Percentiles rank a stretch among this genome's conserved stretches.
Conservation (phyloP, 2,888 invertebrate species). For the Drosophila eohydei region DNA sequence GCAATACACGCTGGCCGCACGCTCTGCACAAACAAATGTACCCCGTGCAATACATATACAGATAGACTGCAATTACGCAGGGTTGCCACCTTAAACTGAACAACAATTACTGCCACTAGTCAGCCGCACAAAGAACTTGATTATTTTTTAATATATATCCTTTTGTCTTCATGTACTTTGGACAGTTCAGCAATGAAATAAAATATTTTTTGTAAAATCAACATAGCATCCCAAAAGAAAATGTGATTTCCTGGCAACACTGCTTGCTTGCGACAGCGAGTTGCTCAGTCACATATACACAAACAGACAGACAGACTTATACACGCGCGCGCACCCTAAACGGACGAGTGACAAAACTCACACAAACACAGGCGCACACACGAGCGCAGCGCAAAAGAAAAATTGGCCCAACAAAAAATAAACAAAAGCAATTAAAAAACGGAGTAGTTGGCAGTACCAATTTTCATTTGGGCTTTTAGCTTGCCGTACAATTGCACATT, state of each 20-base stretch:
- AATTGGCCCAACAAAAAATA: constrained; percentile 82
- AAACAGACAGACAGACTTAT: constrained; percentile 53
- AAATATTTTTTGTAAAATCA: constrained; percentile 4
- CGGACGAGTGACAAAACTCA: constrained; percentile 63
- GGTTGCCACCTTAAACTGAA: constrained; percentile 63
- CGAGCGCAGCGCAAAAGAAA: constrained; percentile 75
- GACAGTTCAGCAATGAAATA: neutral
- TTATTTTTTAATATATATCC: neutral
- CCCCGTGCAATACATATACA: constrained; percentile 71
- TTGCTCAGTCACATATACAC: constrained; percentile 39
- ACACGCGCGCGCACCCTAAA: constrained; percentile 73
- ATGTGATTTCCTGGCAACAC: constrained; percentile 52
- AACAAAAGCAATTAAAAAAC: constrained; percentile 83
- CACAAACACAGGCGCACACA: constrained; percentile 46
- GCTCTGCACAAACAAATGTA: constrained; percentile 79
- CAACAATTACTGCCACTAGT: constrained; percentile 23
- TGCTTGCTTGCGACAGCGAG: constrained; percentile 47
- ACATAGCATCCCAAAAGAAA: constrained; percentile 8
- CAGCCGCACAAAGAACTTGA: neutral
- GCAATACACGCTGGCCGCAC: constrained; percentile 66
- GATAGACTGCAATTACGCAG: constrained; percentile 80
- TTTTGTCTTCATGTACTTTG: neutral
- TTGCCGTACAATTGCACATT: constrained; percentile 61
- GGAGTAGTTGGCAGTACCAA: constrained; percentile 73
- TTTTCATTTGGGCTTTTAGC: constrained; percentile 55